Evolutionary conservation across 2,113 vertebrate species (phyloP).

Genomic region (Cyphomyrus plagiostoma): DNA sequence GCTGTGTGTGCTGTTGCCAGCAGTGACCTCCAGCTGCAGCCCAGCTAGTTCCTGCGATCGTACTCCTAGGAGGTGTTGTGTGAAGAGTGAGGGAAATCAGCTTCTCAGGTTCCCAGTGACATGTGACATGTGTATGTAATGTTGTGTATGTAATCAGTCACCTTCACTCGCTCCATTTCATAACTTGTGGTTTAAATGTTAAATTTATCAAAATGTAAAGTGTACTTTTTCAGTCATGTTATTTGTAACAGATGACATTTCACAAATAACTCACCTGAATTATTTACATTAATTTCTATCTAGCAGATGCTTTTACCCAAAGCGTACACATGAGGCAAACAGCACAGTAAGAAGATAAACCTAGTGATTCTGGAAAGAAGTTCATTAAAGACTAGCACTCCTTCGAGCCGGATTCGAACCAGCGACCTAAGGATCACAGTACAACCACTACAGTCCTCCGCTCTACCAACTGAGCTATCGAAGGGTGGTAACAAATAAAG

Average conservation of each 20-base stretch:
- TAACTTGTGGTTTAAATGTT: not conserved
- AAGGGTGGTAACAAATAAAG: constrained; percentile 29
- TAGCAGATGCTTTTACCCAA: not conserved
- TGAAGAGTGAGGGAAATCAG: not conserved
- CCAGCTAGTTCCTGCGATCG: not conserved
- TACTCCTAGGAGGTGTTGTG: not conserved
- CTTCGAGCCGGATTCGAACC: not conserved
- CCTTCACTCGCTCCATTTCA: not conserved
- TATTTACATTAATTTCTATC: not conserved
- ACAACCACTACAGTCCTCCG: constrained; percentile 56
- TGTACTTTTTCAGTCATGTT: not conserved
- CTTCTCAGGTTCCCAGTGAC: not conserved
- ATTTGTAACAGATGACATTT: not conserved
- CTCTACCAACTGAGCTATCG: constrained; percentile 66
- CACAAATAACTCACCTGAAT: not conserved
- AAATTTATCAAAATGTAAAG: not conserved
- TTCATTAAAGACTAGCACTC: not conserved
- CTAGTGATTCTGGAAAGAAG: not conserved
- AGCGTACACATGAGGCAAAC: not conserved
- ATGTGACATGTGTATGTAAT: no score
- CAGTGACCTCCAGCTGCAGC: not conserved
- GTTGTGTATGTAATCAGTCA: not conserved
- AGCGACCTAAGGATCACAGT: not conserved
- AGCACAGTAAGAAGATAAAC: not conserved
- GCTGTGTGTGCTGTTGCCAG: not conserved